Percentiles rank a stretch among this genome's conserved stretches.
phyloP scores from a whole-genome alignment of 2,113 vertebrate species.

The Trinectes maculatus region DNA sequence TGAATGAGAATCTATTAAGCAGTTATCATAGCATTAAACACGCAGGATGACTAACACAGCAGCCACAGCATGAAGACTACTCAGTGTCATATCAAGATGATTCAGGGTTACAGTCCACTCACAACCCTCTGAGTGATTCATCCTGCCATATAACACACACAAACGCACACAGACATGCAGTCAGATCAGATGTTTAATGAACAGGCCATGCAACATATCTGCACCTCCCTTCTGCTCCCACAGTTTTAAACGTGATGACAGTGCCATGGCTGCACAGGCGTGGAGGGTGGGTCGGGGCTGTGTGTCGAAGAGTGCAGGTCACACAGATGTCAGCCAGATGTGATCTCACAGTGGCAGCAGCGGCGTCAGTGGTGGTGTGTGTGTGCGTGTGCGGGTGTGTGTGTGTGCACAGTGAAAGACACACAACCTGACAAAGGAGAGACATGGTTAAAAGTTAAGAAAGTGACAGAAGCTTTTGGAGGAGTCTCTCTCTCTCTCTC shows the following conservation, averaged over 20 bases:
- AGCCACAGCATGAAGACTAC: neutral
- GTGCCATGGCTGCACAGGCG: constrained; percentile 84
- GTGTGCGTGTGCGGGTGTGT: neutral
- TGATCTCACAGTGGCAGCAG: constrained; percentile 44
- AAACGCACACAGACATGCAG: constrained; percentile 8
- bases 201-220: constrained; percentile 42
- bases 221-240: constrained; percentile 98
- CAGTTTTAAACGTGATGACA: constrained; percentile 95
- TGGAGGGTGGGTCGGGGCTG: constrained; percentile 13
- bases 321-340: constrained; percentile 58
- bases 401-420: constrained; percentile 19
- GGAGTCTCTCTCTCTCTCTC: no score
- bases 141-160: neutral
- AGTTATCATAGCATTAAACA: neutral
- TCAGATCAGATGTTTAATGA: neutral
- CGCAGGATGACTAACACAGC: constrained; percentile 37
- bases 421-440: constrained; percentile 47
- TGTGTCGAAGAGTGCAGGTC: constrained; percentile 19
- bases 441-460: constrained; percentile 1
- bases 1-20: no score
- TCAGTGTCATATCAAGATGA: constrained; percentile 7
- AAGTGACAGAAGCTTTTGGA: neutral
- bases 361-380: neutral
- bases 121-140: no score
- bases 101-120: constrained; percentile 20